These are phyloP conservation scores for Scolanthus callimorphus DNA, from an alignment of 92 coral and sea anemone genomes.

Conservation along the genomic window DNA sequence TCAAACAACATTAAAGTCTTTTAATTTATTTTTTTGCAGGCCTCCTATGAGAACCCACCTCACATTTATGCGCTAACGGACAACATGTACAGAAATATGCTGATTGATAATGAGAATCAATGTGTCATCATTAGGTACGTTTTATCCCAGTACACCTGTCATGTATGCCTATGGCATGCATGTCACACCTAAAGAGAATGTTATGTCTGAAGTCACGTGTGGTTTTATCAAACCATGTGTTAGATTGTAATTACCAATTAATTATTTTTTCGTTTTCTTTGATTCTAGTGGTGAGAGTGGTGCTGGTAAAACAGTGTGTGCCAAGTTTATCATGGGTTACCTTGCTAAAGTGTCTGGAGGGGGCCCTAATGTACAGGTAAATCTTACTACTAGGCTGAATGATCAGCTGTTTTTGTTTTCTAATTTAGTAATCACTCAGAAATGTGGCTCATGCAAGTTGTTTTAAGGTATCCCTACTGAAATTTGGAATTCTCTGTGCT, in stretches of 20 bases:
- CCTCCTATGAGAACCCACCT: constrained; percentile 97
- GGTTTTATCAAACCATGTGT: too few species aligned
- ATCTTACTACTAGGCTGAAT: too few species aligned
- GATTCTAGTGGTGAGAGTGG: constrained; percentile 97
- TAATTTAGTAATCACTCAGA: not conserved
- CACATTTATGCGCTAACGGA: constrained; percentile 97
- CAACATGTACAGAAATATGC: constrained; percentile 97
- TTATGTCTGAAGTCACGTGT: not conserved
- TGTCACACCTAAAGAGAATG: not conserved
- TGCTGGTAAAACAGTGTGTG: constrained; percentile 98
- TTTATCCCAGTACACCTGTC: too few species aligned
- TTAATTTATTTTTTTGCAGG: constrained; percentile 38
- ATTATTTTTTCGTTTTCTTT: too few species aligned
- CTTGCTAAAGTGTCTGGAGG: constrained; percentile 99
- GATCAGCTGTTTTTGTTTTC: not conserved
- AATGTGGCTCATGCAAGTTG: too few species aligned
- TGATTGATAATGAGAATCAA: constrained; percentile 93
- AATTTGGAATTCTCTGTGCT: too few species aligned
- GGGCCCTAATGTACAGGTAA: constrained; percentile 96
- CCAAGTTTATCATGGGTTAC: constrained; percentile 97
- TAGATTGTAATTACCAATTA: too few species aligned
- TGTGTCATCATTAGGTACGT: constrained; percentile 94
- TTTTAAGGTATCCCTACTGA: too few species aligned
- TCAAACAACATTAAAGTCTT: too few species aligned
- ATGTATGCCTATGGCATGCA: too few species aligned